Evolutionary conservation across 53 echinoderm and acorn worm genomes (phyloP), one percentile per base, ranked within the genome.

Genomic region (Stichopus horrens): DNA sequence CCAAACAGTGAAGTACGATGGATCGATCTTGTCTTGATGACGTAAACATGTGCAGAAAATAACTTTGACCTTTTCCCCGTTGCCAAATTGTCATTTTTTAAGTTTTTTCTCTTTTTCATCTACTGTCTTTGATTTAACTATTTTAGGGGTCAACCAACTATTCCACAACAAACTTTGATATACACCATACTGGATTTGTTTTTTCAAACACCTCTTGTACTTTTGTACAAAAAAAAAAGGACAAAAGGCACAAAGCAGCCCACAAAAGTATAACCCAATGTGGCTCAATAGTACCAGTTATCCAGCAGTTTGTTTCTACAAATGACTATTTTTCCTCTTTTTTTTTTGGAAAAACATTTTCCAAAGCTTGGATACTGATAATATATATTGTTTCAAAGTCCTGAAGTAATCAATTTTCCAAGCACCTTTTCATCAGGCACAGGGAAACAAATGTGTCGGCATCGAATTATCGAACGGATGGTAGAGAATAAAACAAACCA

Each of bases 361-460:
- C 37, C 37, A 37, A 37, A 37, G 37, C 37, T 37, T 37, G 37
- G 37, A 37, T 37, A 37, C 37, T 37, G 37, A 37, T 63, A 63
- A 5, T 7, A 63, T 0, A 16, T 16, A 63, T 63, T 63, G 63
- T 63, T 16, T 13, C 16, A 37, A 9, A 63, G 63, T 63, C 16
- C 63, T 63, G 10, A 63, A 37, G 10, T 16, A 63, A 63, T 63
- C 63, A 16, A 63, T 63, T 13, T 5, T 63, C 16, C 11, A 10
- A 63, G 16, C 63, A 63, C 63, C 63, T 63, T 16, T 63, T 63
- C 16, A 63, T 63, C 14, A 79, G 53, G 19, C 4, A 53, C 18
- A 55, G 55, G 79, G 79, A 79, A 79, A 53, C 55, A 18, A 55
- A 79, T 55, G 79, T 79, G 79, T 79, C 18, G 53, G 6, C 8